phyloP scores from a whole-genome alignment of 1,140 invertebrate genomes.

The Spodoptera litura region DNA sequence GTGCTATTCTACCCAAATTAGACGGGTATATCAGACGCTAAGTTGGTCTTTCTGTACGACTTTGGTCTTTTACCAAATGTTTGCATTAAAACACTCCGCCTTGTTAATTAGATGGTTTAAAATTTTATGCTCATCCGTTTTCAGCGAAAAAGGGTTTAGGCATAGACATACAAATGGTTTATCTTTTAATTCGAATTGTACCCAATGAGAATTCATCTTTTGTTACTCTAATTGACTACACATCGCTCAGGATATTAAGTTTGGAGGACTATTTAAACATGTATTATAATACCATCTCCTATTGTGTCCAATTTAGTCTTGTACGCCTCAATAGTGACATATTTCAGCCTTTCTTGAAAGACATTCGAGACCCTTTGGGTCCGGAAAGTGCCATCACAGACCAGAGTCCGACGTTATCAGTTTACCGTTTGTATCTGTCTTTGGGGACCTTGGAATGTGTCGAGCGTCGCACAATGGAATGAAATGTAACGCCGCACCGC shows the following conservation, averaged over 20 bases:
- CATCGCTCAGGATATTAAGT: conserved; percentile 12
- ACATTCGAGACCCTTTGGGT: conserved; percentile 8
- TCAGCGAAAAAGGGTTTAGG: neutral
- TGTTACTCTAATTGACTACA: conserved; percentile 1
- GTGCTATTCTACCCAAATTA: conserved; percentile 14
- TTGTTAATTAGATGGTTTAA: conserved; percentile 24
- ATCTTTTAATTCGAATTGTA: conserved; percentile 11
- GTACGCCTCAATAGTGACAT: conserved; percentile 2
- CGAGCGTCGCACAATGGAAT: conserved; percentile 33
- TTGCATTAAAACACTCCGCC: neutral
- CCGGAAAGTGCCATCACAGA: conserved; percentile 33
- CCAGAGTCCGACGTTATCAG: conserved; percentile 38
- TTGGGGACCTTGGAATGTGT: conserved; percentile 27
- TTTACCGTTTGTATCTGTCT: conserved; percentile 18
- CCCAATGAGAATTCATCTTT: neutral
- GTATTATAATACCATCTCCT: neutral
- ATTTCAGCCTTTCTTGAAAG: conserved; percentile 17
- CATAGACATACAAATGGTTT: conserved; percentile 7
- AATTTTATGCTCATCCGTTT: conserved; percentile 8
- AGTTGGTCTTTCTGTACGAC: conserved; percentile 16
- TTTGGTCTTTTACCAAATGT: conserved; percentile 12
- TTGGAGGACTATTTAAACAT: conserved; percentile 2
- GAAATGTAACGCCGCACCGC: conserved; percentile 21
- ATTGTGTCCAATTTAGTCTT: conserved; percentile 30
- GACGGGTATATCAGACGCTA: conserved; percentile 14